Conservation (phyloP, 2,888 invertebrate genomes). For the Lycocerus yunnanus region DNA sequence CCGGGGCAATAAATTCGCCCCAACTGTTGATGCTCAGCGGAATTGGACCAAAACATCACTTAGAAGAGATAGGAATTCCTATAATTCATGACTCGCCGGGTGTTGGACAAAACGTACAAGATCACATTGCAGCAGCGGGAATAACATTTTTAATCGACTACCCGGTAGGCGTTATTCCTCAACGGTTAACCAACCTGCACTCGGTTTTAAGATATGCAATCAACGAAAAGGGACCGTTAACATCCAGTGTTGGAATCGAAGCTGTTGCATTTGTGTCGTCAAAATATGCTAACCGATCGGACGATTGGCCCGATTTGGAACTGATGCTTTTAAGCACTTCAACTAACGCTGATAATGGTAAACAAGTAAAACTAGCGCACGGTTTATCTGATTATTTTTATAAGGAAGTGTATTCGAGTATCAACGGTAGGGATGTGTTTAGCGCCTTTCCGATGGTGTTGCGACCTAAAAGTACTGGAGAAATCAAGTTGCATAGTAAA, state of each 20-base stretch:
- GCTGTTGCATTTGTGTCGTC: conserved; percentile 87
- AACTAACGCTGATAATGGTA: conserved; percentile 83
- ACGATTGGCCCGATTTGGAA: conserved; percentile 92
- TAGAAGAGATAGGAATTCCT: conserved; percentile 72
- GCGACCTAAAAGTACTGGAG: conserved; percentile 84
- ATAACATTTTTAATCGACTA: conserved; percentile 80
- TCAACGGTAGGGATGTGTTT: conserved; percentile 77
- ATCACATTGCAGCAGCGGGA: conserved; percentile 88
- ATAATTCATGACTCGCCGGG: conserved; percentile 79
- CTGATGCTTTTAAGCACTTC: conserved; percentile 87
- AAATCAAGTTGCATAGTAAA: conserved; percentile 65
- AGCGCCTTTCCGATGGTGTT: conserved; percentile 89
- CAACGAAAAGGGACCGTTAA: conserved; percentile 84
- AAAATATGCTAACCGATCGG: conserved; percentile 82
- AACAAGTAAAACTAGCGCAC: conserved; percentile 74
- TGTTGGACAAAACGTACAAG: conserved; percentile 86
- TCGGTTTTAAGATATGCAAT: conserved; percentile 83
- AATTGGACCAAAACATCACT: conserved; percentile 76
- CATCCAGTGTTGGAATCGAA: conserved; percentile 85
- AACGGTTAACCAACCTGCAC: conserved; percentile 80
- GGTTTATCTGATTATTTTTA: conserved; percentile 82
- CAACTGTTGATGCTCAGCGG: conserved; percentile 91
- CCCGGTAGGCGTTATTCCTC: conserved; percentile 79
- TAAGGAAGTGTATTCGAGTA: conserved; percentile 71
- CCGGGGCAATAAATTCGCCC: conserved; percentile 89